Evolutionary conservation across 1,140 invertebrate genomes (phyloP).

Genomic region (Cyclina sinensis): DNA sequence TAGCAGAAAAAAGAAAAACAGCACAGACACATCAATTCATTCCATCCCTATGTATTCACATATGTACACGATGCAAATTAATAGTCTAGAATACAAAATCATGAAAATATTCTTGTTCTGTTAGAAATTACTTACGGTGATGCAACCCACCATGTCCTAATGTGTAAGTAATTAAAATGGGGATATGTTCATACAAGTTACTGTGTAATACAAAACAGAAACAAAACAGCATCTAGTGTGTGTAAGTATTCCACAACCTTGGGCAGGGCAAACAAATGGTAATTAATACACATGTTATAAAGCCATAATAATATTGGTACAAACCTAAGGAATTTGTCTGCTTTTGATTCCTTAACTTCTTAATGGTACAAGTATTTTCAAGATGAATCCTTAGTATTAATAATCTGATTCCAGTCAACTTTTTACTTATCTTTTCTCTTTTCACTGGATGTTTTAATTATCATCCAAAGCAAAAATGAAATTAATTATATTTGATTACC

Average conservation of each 20-base stretch:
- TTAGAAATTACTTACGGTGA: constrained; percentile 57
- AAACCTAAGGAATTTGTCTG: no score
- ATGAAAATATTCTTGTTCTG: constrained; percentile 17
- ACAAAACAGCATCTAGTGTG: not conserved
- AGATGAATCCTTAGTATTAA: no score
- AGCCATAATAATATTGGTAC: no score
- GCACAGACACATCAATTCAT: not conserved
- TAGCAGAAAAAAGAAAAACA: not conserved
- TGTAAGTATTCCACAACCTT: not conserved
- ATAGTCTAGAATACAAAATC: constrained; percentile 44
- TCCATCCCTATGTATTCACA: constrained; percentile 15
- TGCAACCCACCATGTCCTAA: constrained; percentile 51
- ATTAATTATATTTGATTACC: no score
- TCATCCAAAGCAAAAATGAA: no score
- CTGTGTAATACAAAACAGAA: not conserved
- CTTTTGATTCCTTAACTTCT: no score
- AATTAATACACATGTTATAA: no score
- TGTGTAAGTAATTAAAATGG: constrained; percentile 22
- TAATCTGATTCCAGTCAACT: no score
- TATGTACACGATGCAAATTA: constrained; percentile 18
- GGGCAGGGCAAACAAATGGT: no score
- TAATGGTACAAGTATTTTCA: no score
- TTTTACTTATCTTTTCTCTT: no score
- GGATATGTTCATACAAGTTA: constrained; percentile 8
- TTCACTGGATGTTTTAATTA: no score